Conservation (phyloP, 1,140 invertebrate genomes). For the Acyrthosiphon pisum region DNA sequence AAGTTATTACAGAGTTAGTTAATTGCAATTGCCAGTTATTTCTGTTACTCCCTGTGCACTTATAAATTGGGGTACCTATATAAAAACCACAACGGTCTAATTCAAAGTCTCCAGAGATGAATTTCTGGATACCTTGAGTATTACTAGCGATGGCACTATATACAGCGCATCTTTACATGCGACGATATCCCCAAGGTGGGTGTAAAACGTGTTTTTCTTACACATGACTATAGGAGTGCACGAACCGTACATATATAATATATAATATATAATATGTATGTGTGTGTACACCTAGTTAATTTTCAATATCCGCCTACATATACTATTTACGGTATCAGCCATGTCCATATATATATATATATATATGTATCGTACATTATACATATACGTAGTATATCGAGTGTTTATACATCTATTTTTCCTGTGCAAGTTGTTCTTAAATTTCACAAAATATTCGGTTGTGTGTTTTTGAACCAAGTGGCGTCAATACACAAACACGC, state of each 20-base stretch:
- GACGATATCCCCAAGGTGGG: neutral
- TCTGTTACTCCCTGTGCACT: neutral
- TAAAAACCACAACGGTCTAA: neutral
- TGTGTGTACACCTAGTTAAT: neutral
- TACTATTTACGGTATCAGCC: conserved; percentile 3
- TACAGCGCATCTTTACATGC: neutral
- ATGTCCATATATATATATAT: neutral
- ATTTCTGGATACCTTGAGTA: neutral
- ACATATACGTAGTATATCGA: neutral
- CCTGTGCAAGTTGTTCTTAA: neutral
- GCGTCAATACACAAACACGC: neutral
- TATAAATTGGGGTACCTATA: neutral
- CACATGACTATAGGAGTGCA: neutral
- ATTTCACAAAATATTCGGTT: conserved; percentile 28
- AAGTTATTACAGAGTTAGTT: neutral
- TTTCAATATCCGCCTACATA: neutral
- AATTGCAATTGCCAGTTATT: neutral
- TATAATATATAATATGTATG: neutral
- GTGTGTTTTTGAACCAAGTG: neutral
- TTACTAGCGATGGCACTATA: neutral
- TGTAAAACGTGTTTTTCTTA: neutral
- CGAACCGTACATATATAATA: neutral
- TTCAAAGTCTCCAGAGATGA: neutral
- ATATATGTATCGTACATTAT: neutral
- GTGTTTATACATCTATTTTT: conserved; percentile 5